A percentile compares a stretch with the other conserved stretches of the same genome.
Conservation (phyloP, 2,113 vertebrate species). For the Neodontobutis hainanensis region DNA sequence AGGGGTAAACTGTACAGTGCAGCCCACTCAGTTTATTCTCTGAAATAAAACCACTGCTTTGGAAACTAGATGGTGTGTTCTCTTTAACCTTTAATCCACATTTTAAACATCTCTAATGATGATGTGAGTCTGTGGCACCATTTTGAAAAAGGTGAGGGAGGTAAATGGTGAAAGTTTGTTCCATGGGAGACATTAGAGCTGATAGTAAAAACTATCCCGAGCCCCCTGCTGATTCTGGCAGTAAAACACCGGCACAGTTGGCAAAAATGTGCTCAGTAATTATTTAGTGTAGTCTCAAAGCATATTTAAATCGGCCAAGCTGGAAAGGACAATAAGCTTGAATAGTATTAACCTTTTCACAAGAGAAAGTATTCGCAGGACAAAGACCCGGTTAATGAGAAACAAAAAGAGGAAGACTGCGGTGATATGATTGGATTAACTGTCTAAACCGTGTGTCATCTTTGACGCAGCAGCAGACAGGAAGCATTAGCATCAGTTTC, state of each 20-base stretch:
- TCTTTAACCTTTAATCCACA: neutral
- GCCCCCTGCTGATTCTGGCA: conserved; percentile 31
- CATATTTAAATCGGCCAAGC: conserved; percentile 37
- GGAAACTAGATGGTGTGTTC: neutral
- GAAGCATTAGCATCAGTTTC: conserved; percentile 59
- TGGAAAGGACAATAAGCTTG: conserved; percentile 15
- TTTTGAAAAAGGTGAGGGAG: conserved; percentile 3
- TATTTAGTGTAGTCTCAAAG: conserved; percentile 30
- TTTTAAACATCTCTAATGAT: neutral
- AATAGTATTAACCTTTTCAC: conserved; percentile 1
- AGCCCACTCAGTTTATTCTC: too few relatives aligned
- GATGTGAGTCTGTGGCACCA: neutral
- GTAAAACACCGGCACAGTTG: conserved; percentile 18
- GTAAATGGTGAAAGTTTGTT: neutral
- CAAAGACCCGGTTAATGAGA: conserved; percentile 26
- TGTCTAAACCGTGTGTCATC: conserved; percentile 54
- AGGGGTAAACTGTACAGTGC: too few relatives aligned
- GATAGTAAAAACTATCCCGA: conserved; percentile 21
- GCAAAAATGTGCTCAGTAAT: conserved; percentile 24
- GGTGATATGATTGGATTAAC: conserved; percentile 51
- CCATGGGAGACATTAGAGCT: conserved; percentile 23
- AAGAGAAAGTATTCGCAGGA: neutral
- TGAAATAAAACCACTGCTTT: neutral
- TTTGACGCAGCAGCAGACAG: conserved; percentile 42
- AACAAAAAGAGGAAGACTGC: conserved; percentile 10